A percentile compares a stretch with the other conserved stretches of the same genome.
phyloP scores from a whole-genome alignment of 2,113 vertebrate species.

The Mionectes macconnelli region DNA sequence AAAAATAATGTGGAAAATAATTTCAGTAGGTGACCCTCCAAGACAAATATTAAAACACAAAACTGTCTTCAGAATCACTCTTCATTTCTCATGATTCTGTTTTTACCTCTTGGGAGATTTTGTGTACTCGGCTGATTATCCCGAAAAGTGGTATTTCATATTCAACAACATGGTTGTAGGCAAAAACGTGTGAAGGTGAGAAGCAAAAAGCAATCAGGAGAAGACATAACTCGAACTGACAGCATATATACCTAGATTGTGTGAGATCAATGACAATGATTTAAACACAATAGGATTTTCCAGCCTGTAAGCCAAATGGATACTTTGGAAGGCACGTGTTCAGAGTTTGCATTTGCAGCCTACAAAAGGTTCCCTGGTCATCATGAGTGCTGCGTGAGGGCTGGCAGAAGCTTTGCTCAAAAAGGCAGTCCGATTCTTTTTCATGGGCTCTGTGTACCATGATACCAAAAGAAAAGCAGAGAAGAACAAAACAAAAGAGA shows the following conservation, averaged over 20 bases:
- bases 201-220: neutral
- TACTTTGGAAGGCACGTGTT: neutral
- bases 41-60: neutral
- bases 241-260: neutral
- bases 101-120: neutral
- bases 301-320: neutral
- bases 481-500: neutral
- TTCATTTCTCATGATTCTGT: neutral
- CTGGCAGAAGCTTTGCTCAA: neutral
- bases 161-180: neutral
- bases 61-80: neutral
- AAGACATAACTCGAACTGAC: neutral
- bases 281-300: neutral
- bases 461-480: neutral
- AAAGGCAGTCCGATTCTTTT: neutral
- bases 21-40: neutral
- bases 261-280: neutral
- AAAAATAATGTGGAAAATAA: neutral
- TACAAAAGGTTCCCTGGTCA: neutral
- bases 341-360: neutral
- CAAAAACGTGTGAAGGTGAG: neutral
- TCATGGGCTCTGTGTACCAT: fast-evolving
- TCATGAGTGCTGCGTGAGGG: neutral
- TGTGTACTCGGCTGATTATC: neutral
- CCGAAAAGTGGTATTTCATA: neutral